These are phyloP conservation scores for Chlorocebus sabaeus DNA, from an alignment of 2,113 vertebrate species.

Conservation along the genomic window DNA sequence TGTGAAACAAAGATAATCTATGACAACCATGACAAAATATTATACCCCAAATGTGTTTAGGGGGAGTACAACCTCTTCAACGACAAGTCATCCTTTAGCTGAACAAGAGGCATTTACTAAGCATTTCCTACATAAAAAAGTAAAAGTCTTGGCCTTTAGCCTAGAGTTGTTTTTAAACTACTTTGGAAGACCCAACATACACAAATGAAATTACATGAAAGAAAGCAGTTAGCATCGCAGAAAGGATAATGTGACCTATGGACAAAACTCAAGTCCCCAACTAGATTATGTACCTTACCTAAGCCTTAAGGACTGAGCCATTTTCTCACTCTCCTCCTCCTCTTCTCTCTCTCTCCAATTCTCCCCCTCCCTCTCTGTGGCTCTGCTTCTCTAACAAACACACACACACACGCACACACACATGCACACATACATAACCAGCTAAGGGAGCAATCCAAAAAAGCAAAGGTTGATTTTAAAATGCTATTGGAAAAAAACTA, in stretches of 20 bases:
- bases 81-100: not conserved
- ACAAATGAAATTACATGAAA: not conserved
- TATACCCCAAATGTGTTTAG: not conserved
- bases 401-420: not conserved
- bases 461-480: not conserved
- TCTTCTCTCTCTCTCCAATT: no score
- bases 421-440: not conserved
- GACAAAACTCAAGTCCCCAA: not conserved
- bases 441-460: not conserved
- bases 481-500: not conserved
- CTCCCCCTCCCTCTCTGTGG: no score
- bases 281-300: not conserved
- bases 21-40: not conserved
- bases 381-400: not conserved
- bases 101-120: not conserved
- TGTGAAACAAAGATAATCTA: not conserved
- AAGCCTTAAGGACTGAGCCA: not conserved
- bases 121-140: not conserved
- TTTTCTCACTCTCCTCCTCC: not conserved
- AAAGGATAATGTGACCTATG: not conserved
- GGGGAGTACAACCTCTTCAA: not conserved
- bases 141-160: not conserved
- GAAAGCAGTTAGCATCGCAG: not conserved
- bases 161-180: not conserved
- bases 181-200: not conserved